A percentile compares a stretch with the other conserved stretches of the same genome.
Evolutionary conservation across 2,797 vertebrate species (phyloP).

Genomic region (Macroramphosus scolopax): DNA sequence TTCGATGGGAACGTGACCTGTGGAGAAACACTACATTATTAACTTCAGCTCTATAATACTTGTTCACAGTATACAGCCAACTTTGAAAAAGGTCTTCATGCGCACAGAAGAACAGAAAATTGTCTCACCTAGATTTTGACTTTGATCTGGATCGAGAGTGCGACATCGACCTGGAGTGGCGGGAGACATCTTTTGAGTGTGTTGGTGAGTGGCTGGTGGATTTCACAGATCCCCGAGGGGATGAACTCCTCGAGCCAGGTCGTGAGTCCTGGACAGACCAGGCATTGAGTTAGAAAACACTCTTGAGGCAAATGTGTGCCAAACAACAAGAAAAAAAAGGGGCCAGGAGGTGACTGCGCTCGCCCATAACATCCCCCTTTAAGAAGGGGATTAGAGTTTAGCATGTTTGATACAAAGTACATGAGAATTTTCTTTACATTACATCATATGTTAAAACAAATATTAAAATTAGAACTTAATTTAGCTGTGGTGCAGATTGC

Average conservation of each 20-base stretch:
- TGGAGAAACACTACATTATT: background rate
- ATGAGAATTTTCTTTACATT: conserved; percentile 10
- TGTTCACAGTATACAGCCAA: background rate
- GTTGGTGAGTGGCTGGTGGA: conserved; percentile 86
- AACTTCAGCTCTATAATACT: background rate
- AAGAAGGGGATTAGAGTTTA: conserved; percentile 38
- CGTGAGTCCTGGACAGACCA: conserved; percentile 88
- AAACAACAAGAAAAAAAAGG: conserved; percentile 39
- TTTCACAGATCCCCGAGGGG: conserved; percentile 88
- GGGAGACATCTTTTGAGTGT: conserved; percentile 90
- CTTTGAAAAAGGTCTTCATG: background rate
- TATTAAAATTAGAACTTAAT: conserved; percentile 16
- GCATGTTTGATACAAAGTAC: conserved; percentile 33
- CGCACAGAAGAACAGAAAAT: background rate
- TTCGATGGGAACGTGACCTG: conserved; percentile 93
- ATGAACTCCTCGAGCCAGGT: conserved; percentile 90
- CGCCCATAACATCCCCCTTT: conserved; percentile 37
- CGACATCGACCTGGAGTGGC: conserved; percentile 83
- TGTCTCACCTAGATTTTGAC: conserved; percentile 75
- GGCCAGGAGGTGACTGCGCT: conserved; percentile 41
- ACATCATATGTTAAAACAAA: conserved; percentile 26
- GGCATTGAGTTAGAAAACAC: conserved; percentile 65
- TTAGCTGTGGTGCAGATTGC: conserved; percentile 46
- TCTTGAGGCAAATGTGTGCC: conserved; percentile 35
- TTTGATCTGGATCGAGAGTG: conserved; percentile 88